Percentiles rank a stretch among this genome's conserved stretches.
These are phyloP conservation scores for Tragulus kanchil DNA, from an alignment of 2,113 vertebrate species.

Conservation along the genomic window DNA sequence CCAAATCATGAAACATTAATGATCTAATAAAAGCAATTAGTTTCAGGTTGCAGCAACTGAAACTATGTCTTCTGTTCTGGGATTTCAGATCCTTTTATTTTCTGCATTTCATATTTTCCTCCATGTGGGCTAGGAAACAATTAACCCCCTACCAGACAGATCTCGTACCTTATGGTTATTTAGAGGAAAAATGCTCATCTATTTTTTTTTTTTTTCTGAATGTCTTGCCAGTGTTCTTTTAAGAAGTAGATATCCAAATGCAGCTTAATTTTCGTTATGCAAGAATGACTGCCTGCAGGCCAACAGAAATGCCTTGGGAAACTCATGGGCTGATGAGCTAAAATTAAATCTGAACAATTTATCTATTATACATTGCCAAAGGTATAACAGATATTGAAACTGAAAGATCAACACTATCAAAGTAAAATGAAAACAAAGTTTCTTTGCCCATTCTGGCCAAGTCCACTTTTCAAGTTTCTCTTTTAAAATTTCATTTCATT, in stretches of 20 bases:
- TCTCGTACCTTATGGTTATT: not conserved
- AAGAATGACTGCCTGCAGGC: not conserved
- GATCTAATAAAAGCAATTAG: slow-evolving; percentile 65
- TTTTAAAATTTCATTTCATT: slow-evolving; percentile 31
- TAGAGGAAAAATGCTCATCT: not conserved
- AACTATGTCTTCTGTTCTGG: slow-evolving; percentile 51
- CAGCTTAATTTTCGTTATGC: not conserved
- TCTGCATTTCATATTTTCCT: slow-evolving; percentile 44
- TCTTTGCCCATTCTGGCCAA: not conserved
- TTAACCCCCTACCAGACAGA: not conserved
- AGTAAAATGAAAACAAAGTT: not conserved
- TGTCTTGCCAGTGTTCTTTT: not conserved
- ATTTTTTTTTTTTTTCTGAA: not conserved
- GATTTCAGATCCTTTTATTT: slow-evolving; percentile 47
- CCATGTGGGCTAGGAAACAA: not conserved
- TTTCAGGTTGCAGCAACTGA: slow-evolving; percentile 39
- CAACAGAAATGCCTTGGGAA: slow-evolving; percentile 33
- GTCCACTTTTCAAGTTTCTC: not conserved
- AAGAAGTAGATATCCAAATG: slow-evolving; percentile 10
- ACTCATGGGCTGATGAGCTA: not conserved
- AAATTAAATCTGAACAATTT: not conserved
- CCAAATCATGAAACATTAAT: slow-evolving; percentile 60
- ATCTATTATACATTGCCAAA: not conserved
- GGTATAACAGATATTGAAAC: not conserved
- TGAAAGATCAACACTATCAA: not conserved